Percentiles rank a stretch among this genome's conserved stretches.
Conservation (phyloP, 1,140 invertebrate species). For the Zaprionus taronus region DNA sequence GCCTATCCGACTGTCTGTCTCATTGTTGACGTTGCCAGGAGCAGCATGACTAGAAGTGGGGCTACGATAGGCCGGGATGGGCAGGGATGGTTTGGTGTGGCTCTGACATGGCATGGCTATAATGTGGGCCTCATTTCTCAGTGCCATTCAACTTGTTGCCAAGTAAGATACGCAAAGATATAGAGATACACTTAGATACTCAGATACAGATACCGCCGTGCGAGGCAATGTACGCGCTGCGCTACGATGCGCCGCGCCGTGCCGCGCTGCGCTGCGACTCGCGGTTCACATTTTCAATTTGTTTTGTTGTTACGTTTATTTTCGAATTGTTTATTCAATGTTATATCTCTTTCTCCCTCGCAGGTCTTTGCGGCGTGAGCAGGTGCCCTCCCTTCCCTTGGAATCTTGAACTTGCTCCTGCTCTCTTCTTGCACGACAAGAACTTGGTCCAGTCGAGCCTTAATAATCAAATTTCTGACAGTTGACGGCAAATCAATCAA, state of each 20-base stretch:
- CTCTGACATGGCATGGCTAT: constrained; percentile 17
- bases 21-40: constrained; percentile 40
- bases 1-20: constrained; percentile 17
- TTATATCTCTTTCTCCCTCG: constrained; percentile 32
- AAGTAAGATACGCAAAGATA: constrained; percentile 58
- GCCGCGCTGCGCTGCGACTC: background rate
- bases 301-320: constrained; percentile 73
- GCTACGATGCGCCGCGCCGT: background rate
- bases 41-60: constrained; percentile 27
- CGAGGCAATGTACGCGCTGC: constrained; percentile 32
- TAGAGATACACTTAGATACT: constrained; percentile 40
- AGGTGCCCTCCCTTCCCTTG: background rate
- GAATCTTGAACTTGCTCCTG: background rate
- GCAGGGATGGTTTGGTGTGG: constrained; percentile 8
- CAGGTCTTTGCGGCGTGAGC: background rate
- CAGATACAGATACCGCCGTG: constrained; percentile 19
- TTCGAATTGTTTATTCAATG: constrained; percentile 77
- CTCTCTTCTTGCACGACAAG: background rate
- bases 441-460: constrained; percentile 57
- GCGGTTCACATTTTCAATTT: constrained; percentile 54
- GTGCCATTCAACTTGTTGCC: constrained; percentile 73
- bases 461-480: constrained; percentile 69
- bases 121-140: constrained; percentile 15
- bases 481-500: constrained; percentile 71
- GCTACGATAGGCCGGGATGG: constrained; percentile 3